Conservation (phyloP, 2,113 vertebrate species). For the Perognathus longimembris region DNA sequence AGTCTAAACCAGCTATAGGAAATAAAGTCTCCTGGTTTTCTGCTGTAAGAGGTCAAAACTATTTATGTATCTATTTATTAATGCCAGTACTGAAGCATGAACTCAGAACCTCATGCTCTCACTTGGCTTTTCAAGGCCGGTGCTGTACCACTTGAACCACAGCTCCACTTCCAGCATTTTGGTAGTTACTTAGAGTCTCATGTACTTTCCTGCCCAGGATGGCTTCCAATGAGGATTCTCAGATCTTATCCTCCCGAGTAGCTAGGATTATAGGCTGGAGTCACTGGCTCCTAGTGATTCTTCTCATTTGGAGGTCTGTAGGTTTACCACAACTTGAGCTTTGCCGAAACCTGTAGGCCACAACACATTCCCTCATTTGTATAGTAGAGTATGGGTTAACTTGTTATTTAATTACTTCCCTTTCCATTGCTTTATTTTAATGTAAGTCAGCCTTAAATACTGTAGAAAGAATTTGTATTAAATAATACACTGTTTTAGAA, state of each 20-base stretch:
- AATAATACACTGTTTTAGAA: conserved; percentile 51
- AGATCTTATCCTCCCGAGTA: too few relatives aligned
- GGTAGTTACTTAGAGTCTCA: too few relatives aligned
- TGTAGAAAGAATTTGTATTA: conserved; percentile 31
- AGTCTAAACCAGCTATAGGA: neutral
- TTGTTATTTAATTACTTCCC: conserved; percentile 3
- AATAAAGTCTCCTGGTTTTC: neutral
- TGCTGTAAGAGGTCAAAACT: neutral
- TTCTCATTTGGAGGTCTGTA: neutral
- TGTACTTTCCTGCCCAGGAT: too few relatives aligned
- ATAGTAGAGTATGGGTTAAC: neutral
- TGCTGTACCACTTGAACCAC: neutral
- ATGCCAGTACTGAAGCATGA: neutral
- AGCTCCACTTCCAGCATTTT: neutral
- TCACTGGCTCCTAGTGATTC: neutral
- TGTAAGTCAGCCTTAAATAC: neutral
- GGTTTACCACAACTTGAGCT: neutral
- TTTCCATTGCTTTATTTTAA: conserved; percentile 39
- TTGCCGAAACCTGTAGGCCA: neutral
- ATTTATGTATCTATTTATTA: neutral
- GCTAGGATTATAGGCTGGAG: too few relatives aligned
- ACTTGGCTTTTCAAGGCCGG: neutral
- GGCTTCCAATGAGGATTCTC: too few relatives aligned
- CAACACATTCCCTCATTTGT: neutral
- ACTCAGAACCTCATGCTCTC: neutral